Percentiles rank a stretch among this genome's conserved stretches.
Evolutionary conservation across 2,113 vertebrate genomes (phyloP).

Genomic region (Callorhinus ursinus): DNA sequence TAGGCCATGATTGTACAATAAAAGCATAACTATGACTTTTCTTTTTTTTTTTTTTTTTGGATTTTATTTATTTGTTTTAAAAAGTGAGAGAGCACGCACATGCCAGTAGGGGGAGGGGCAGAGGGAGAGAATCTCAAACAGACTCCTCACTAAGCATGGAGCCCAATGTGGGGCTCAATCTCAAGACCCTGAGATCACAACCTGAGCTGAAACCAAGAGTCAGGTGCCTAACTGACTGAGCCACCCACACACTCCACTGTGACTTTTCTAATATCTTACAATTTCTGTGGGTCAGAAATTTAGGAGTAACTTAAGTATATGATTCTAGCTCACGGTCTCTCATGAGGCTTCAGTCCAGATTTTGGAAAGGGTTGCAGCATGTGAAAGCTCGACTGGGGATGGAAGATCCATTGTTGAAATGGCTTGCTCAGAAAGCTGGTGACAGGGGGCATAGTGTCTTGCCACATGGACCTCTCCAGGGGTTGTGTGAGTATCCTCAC

Average conservation of each 20-base stretch:
- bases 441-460: not conserved
- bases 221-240: not conserved
- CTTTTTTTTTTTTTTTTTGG: no score
- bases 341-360: not conserved
- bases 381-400: not conserved
- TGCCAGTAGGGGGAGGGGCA: not conserved
- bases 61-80: not conserved
- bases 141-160: not conserved
- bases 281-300: not conserved
- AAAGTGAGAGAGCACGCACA: not conserved
- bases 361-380: not conserved
- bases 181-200: not conserved
- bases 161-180: not conserved
- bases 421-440: not conserved
- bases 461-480: not conserved
- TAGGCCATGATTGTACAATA: not conserved
- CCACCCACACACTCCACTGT: not conserved
- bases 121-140: not conserved
- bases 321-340: not conserved
- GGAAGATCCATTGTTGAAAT: not conserved
- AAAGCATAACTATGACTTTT: not conserved
- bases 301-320: not conserved
- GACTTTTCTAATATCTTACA: not conserved
- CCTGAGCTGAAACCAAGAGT: not conserved
- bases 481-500: not conserved